These are phyloP conservation scores for Zootermopsis nevadensis DNA, from an alignment of 2,888 invertebrate species.

Conservation along the genomic window DNA sequence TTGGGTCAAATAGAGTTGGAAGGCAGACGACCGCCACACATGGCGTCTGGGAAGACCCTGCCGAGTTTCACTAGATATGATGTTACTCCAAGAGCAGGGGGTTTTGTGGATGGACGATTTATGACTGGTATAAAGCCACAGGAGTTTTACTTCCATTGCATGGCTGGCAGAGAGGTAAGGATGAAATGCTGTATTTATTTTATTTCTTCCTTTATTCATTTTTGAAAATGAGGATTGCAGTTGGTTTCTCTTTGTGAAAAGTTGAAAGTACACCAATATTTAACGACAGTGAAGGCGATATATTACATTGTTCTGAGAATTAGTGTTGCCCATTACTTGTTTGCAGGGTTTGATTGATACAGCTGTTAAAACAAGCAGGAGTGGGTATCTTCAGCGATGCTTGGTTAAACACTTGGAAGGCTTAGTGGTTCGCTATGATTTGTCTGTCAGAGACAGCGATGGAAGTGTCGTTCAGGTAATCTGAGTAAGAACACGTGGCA, in stretches of 20 bases:
- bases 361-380: constrained; percentile 98
- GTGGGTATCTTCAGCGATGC: constrained; percentile 97
- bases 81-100: constrained; percentile 90
- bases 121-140: constrained; percentile 98
- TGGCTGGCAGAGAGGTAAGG: constrained; percentile 96
- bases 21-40: constrained; percentile 94
- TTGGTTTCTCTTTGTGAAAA: too few species aligned
- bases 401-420: constrained; percentile 98
- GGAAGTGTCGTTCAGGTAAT: constrained; percentile 86
- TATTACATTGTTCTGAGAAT: neutral
- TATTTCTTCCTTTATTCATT: too few species aligned
- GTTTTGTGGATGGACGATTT: constrained; percentile 96
- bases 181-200: too few species aligned
- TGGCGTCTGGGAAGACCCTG: constrained; percentile 91
- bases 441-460: constrained; percentile 96
- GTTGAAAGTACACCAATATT: too few species aligned
- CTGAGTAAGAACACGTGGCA: neutral
- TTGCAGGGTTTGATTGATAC: constrained; percentile 95
- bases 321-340: too few species aligned
- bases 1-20: constrained; percentile 99
- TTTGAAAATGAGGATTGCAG: too few species aligned
- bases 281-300: too few species aligned
- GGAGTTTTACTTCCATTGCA: constrained; percentile 99
- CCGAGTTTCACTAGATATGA: constrained; percentile 94
- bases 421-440: constrained; percentile 90